Base-by-base conservation (phyloP, 2,113 vertebrate species). In the Rousettus leschenaultii region DNA sequence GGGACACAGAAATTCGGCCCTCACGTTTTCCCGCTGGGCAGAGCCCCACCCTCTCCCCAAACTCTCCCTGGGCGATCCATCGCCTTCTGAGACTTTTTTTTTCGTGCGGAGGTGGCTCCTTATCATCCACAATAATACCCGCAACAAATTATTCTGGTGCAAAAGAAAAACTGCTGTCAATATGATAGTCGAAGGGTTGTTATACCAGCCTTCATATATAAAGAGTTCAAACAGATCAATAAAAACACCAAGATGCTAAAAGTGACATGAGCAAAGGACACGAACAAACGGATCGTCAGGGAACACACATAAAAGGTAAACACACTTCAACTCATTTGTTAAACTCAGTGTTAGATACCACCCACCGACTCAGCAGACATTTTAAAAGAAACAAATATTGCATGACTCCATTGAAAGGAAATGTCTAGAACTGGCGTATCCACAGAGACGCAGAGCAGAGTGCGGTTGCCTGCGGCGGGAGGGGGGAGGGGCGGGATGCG, bases 1-100 rank as follows among this genome's bases (percentile, higher is more conserved):
- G 0, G 12, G 5, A 10, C 43, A 21, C 68, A 63, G 38, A 35
- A 45, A 38, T 12, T 38, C 19, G 63, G 19, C 40, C 38, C 19
- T 26, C 22, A 1, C 5, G 0, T 2, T 48, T 45, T 3, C 7
- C 24, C 70, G 15, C 1, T 0, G 38, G 40, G 48, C 40, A 30
- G n/a, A 79, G 26, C 24, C 94, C 45, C 45, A 14, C 21, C 0
- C 1, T 0, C 10, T 28, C 21, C 22, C 57, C 90, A 30, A 1
- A 24, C 33, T 16, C 14, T 22, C 63, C 13, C 40, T 16, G 13
- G 53, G 19, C 63, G 30, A 33, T 70, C 19, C 33, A 14, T 9
- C 2, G 21, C 26, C 38, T 18, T 40, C 21, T 16, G 5, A 53
- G 51, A 10, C 28, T 51, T 57, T 43, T 65, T 66, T 61, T 38